These are phyloP conservation scores for Luehdorfia chinensis DNA, from an alignment of 1,140 invertebrate genomes.

Conservation along the genomic window DNA sequence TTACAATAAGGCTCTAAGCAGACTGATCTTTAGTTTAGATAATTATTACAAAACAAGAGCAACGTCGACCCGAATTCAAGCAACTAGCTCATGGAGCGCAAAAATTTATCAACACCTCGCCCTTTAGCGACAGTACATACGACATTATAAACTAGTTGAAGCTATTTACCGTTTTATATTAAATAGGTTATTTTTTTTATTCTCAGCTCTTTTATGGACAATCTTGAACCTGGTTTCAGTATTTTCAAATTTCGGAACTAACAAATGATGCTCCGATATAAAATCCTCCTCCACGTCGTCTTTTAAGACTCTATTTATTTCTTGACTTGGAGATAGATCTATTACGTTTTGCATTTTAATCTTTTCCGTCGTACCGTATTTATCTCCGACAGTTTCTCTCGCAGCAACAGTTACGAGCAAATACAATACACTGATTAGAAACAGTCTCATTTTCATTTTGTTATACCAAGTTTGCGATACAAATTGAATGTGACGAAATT, in stretches of 20 bases:
- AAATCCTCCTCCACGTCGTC: background rate
- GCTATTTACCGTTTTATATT: conserved; percentile 6
- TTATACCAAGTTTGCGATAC: background rate
- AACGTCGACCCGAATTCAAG: no score
- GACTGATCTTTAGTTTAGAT: no score
- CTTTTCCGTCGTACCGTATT: conserved; percentile 11
- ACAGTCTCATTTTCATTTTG: conserved; percentile 12
- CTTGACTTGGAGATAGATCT: background rate
- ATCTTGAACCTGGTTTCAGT: conserved; percentile 27
- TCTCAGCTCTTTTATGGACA: conserved; percentile 14
- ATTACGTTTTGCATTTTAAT: conserved; percentile 4
- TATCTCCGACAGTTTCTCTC: background rate
- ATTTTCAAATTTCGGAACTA: conserved; percentile 22
- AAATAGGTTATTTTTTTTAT: conserved; percentile 18
- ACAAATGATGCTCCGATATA: conserved; percentile 5
- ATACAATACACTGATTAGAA: background rate
- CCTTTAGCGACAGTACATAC: no score
- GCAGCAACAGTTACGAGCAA: background rate
- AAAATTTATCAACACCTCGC: no score
- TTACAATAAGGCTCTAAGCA: no score
- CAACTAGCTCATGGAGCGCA: no score
- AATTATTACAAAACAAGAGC: no score
- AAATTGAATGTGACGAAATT: conserved; percentile 11
- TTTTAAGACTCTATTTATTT: background rate
- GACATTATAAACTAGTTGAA: no score